Percentiles rank a stretch among this genome's conserved stretches.
Evolutionary conservation across 2,113 vertebrate species (phyloP).

Genomic region (Oncorhynchus kisutch): DNA sequence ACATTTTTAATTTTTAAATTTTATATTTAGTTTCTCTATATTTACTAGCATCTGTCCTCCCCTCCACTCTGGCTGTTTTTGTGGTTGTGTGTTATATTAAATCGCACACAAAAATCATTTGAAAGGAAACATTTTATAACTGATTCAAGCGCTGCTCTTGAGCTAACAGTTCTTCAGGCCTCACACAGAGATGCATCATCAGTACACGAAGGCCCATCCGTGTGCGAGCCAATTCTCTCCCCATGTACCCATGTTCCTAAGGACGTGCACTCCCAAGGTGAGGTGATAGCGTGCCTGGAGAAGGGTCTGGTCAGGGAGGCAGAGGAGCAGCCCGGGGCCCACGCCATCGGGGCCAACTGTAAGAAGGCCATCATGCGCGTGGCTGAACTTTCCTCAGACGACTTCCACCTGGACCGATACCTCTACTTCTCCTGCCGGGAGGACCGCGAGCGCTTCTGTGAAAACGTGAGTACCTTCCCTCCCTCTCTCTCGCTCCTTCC

Average conservation of each 20-base stretch:
- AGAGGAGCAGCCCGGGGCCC: constrained; percentile 76
- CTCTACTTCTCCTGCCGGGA: constrained; percentile 94
- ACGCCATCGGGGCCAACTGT: constrained; percentile 83
- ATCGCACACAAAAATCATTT: too few species aligned
- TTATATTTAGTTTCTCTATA: too few species aligned
- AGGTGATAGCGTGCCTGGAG: constrained; percentile 94
- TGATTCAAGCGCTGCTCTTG: too few species aligned
- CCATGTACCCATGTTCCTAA: constrained; percentile 44
- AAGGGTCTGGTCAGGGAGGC: constrained; percentile 89
- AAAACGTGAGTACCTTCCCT: constrained; percentile 77
- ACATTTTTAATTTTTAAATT: too few species aligned
- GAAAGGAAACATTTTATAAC: too few species aligned
- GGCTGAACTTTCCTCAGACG: constrained; percentile 92
- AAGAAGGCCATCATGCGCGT: constrained; percentile 96
- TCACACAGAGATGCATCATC: too few species aligned
- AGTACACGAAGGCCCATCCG: too few species aligned
- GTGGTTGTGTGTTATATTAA: too few species aligned
- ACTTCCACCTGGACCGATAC: constrained; percentile 93
- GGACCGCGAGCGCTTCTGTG: constrained; percentile 93
- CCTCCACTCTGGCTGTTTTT: too few species aligned
- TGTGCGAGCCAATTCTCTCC: not conserved
- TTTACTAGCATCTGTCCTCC: too few species aligned
- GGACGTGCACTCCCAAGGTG: constrained; percentile 95
- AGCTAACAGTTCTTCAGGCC: too few species aligned
- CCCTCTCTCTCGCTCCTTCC: too few species aligned